Conservation (phyloP, 2,113 vertebrate genomes). For the Osmerus mordax region DNA sequence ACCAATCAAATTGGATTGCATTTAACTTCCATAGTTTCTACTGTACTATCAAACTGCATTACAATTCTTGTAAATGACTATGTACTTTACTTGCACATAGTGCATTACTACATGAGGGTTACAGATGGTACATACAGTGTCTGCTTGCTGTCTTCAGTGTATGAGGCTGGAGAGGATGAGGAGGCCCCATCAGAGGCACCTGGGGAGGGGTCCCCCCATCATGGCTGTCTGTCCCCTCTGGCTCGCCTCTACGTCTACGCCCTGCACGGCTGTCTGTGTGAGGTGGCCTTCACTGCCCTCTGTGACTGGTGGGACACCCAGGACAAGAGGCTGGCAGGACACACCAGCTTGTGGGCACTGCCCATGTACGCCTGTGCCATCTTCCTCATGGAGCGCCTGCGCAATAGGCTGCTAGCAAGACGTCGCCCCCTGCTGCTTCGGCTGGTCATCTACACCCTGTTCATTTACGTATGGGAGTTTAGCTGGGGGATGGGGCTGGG, state of each 20-base stretch:
- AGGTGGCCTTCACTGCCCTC: constrained; percentile 70
- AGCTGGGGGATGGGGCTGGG: constrained; percentile 64
- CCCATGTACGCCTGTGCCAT: constrained; percentile 72
- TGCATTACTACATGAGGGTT: background rate
- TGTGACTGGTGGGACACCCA: constrained; percentile 59
- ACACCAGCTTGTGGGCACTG: constrained; percentile 73
- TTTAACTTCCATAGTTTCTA: no score
- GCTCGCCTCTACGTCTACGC: constrained; percentile 71
- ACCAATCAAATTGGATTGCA: no score
- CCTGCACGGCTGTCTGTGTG: constrained; percentile 72
- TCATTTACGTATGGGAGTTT: constrained; percentile 75
- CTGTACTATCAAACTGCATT: no score
- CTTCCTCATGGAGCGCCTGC: constrained; percentile 65
- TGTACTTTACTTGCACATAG: no score
- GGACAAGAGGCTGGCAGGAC: constrained; percentile 63
- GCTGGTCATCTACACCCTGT: constrained; percentile 59
- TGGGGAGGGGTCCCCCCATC: background rate
- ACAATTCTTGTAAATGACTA: no score
- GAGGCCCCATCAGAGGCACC: background rate
- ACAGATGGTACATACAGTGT: background rate
- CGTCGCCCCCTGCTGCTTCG: constrained; percentile 49
- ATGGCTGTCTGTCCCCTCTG: constrained; percentile 31
- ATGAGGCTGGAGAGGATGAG: constrained; percentile 30
- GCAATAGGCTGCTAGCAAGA: constrained; percentile 43
- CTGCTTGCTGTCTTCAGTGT: constrained; percentile 12